Percentiles rank a stretch among this genome's conserved stretches.
These are phyloP conservation scores for Norana najaformis DNA, from an alignment of 2,888 invertebrate species.

Conservation along the genomic window DNA sequence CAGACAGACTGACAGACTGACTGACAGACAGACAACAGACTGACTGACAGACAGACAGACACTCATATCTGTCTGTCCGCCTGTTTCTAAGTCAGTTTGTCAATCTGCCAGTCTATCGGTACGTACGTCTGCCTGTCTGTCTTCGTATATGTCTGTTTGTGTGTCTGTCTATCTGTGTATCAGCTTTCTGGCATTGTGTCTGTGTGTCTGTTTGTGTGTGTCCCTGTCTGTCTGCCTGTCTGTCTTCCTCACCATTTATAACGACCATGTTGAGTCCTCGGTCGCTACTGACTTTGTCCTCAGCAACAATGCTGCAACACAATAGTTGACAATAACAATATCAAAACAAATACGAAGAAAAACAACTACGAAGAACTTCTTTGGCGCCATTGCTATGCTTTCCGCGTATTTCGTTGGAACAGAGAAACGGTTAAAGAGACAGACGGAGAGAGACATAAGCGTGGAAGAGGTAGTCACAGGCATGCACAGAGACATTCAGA, in stretches of 20 bases:
- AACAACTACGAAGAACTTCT: background rate
- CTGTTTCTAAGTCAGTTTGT: background rate
- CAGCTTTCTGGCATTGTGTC: no score
- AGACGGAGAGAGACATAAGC: no score
- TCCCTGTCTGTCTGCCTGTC: background rate
- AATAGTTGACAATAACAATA: background rate
- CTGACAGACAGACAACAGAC: no score
- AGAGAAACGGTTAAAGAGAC: no score
- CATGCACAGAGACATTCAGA: no score
- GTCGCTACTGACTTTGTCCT: constrained; percentile 21
- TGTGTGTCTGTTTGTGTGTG: background rate
- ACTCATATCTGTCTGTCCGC: background rate
- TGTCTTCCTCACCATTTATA: constrained; percentile 27
- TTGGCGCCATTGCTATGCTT: no score
- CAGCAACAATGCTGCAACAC: constrained; percentile 23
- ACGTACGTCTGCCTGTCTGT: background rate
- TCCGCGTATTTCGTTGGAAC: no score
- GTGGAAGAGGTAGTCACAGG: no score
- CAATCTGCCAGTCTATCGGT: background rate
- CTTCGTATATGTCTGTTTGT: background rate
- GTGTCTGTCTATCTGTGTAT: background rate
- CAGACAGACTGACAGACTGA: background rate
- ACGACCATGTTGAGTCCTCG: constrained; percentile 33
- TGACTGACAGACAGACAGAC: background rate
- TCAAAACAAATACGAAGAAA: background rate